phyloP scores from a whole-genome alignment of 23 tunicate species.

The Styela plicata region DNA sequence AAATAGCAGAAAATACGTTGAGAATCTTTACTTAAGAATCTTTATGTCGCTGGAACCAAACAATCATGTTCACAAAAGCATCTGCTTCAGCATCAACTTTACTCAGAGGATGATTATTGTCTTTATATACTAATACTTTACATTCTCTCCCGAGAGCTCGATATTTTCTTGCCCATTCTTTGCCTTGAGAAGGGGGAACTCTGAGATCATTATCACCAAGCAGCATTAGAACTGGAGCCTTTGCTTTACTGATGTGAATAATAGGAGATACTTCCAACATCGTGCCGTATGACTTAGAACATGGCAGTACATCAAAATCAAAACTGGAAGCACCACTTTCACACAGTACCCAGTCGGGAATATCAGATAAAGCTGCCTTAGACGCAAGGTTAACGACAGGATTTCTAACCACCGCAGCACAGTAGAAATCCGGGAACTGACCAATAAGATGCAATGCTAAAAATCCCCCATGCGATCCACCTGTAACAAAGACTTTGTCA shows the following conservation, averaged over 20 bases:
- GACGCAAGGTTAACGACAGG: slow-evolving; percentile 71
- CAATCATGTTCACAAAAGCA: slow-evolving; percentile 64
- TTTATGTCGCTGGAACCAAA: slow-evolving; percentile 59
- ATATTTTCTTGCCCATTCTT: slow-evolving; percentile 41
- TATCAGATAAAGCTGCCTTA: slow-evolving; percentile 46
- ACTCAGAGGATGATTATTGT: slow-evolving; percentile 66
- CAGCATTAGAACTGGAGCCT: slow-evolving; percentile 72
- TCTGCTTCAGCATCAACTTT: slow-evolving; percentile 77
- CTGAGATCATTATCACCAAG: slow-evolving; percentile 61
- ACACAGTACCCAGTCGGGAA: slow-evolving; percentile 77
- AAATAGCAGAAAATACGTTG: too few species aligned
- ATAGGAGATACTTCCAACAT: slow-evolving; percentile 72
- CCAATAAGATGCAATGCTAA: slow-evolving; percentile 76
- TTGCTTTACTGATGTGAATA: slow-evolving; percentile 31
- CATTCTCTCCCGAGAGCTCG: slow-evolving; percentile 47
- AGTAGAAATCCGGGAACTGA: slow-evolving; percentile 75
- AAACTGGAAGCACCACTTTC: slow-evolving; percentile 40
- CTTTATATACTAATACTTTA: slow-evolving; percentile 42
- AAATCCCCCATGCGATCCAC: slow-evolving; percentile 98
- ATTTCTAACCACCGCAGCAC: slow-evolving; percentile 67
- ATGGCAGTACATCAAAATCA: slow-evolving; percentile 18
- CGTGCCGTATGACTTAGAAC: slow-evolving; percentile 3
- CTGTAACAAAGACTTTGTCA: slow-evolving; percentile 47
- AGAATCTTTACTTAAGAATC: too few species aligned
- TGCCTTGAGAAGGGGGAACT: slow-evolving; percentile 77